Evolutionary conservation across 2,113 vertebrate genomes (phyloP).

Genomic region (Menura novaehollandiae): DNA sequence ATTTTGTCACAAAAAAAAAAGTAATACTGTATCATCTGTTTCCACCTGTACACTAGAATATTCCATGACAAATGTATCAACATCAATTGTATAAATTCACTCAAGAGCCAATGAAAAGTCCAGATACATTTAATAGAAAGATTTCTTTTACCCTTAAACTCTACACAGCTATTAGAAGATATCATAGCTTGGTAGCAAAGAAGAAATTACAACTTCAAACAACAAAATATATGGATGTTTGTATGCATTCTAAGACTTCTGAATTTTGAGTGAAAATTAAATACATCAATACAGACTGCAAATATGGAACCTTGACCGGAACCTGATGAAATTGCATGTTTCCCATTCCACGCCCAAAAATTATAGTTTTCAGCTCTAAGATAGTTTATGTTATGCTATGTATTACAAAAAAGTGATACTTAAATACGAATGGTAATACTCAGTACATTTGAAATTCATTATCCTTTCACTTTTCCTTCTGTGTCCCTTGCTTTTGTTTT

Average conservation of each 20-base stretch:
- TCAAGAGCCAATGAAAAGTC: constrained; percentile 36
- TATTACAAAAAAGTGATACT: background rate
- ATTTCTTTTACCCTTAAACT: constrained; percentile 16
- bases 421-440: background rate
- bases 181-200: constrained; percentile 27
- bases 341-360: background rate
- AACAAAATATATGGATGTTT: constrained; percentile 30
- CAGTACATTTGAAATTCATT: background rate
- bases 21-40: constrained; percentile 59
- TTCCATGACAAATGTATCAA: constrained; percentile 54
- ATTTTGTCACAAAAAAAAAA: constrained; percentile 56
- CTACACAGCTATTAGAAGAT: constrained; percentile 30
- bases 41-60: constrained; percentile 58
- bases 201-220: constrained; percentile 41
- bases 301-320: background rate
- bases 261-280: constrained; percentile 56
- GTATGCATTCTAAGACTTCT: constrained; percentile 3
- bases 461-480: background rate
- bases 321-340: background rate
- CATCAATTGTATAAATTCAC: constrained; percentile 50
- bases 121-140: background rate
- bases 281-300: background rate
- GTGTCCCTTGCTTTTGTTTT: background rate
- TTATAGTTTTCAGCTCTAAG: background rate
- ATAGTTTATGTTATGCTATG: background rate